These are phyloP conservation scores for Chaetura pelagica DNA, from an alignment of 2,113 vertebrate genomes.

Conservation along the genomic window DNA sequence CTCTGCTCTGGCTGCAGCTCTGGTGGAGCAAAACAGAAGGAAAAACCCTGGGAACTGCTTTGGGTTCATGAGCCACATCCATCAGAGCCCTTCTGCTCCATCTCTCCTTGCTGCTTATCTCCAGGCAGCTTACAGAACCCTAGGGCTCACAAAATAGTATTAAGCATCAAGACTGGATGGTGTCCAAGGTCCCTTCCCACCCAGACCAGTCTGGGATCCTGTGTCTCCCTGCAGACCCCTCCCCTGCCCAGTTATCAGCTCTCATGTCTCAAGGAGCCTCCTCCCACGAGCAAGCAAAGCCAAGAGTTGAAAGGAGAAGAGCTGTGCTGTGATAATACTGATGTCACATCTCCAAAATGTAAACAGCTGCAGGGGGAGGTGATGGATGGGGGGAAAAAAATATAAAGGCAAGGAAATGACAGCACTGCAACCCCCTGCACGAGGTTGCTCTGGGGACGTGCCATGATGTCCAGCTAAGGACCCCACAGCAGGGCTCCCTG, in stretches of 20 bases:
- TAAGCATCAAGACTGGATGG: too few species aligned
- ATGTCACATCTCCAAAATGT: not conserved
- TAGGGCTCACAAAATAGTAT: not conserved
- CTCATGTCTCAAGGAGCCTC: too few species aligned
- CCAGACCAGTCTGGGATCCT: too few species aligned
- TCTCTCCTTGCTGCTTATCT: not conserved
- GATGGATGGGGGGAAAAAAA: not conserved
- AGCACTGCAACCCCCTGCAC: not conserved
- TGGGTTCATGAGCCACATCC: fast-evolving
- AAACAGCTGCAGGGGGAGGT: not conserved
- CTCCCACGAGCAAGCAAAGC: not conserved
- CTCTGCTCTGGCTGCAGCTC: fast-evolving
- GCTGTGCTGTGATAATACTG: not conserved
- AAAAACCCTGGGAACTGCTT: not conserved
- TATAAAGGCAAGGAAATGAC: not conserved
- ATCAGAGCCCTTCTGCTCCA: not conserved
- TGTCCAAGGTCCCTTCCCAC: too few species aligned
- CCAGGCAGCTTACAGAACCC: not conserved
- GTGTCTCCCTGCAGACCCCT: not conserved
- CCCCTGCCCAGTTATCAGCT: not conserved
- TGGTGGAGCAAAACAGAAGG: not conserved
- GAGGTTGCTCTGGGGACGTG: not conserved
- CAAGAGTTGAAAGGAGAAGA: not conserved
- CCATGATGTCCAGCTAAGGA: not conserved
- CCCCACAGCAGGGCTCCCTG: not conserved